These are phyloP conservation scores for Engraulis encrasicolus DNA, from an alignment of 2,113 vertebrate genomes.

Conservation along the genomic window DNA sequence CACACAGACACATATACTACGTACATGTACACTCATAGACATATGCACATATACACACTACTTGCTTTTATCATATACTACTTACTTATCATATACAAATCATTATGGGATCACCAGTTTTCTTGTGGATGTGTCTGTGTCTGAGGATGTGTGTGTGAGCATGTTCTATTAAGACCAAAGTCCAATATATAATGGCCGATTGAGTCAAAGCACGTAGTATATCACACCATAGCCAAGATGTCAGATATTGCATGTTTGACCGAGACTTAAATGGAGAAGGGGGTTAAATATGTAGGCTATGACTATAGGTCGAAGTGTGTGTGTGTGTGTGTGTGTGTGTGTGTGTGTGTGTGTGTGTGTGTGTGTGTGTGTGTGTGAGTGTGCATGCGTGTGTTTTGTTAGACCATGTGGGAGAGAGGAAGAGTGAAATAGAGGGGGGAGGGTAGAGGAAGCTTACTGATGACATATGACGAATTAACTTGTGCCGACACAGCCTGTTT, in stretches of 20 bases:
- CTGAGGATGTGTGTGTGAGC: neutral
- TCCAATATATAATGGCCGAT: neutral
- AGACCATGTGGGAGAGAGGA: neutral
- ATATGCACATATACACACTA: no score
- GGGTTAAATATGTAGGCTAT: no score
- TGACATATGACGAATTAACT: constrained; percentile 5
- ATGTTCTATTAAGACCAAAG: neutral
- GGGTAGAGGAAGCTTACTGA: neutral
- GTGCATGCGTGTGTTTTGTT: no score
- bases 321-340: neutral
- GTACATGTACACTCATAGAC: no score
- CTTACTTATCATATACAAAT: neutral
- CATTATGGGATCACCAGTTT: neutral
- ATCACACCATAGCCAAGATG: neutral
- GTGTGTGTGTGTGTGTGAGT: neutral
- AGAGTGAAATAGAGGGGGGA: neutral
- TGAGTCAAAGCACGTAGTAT: neutral
- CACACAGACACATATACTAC: no score
- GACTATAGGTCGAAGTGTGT: no score
- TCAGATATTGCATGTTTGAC: neutral
- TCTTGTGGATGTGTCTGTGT: neutral
- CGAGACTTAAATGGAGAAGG: neutral
- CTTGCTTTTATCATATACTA: neutral
- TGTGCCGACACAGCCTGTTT: neutral
- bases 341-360: neutral